Evolutionary conservation across 1,140 invertebrate species (phyloP).

Genomic region (Limonius californicus): DNA sequence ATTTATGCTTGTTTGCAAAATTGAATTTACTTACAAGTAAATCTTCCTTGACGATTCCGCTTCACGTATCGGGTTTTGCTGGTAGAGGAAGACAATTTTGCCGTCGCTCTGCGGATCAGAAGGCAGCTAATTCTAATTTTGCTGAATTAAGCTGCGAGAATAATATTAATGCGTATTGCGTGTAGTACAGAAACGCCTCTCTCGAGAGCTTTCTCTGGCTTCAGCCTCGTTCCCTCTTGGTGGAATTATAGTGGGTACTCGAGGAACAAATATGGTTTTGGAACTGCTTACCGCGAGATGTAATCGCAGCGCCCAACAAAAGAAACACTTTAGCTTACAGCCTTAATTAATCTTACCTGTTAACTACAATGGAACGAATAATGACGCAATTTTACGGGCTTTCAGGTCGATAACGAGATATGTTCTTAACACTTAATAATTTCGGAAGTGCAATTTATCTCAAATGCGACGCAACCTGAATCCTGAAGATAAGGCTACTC

Average conservation of each 20-base stretch:
- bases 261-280: not conserved
- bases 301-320: not conserved
- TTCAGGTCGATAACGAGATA: not conserved
- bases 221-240: not conserved
- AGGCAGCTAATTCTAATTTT: not conserved
- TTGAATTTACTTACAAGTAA: not conserved
- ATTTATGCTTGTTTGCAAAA: not conserved
- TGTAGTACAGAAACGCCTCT: not conserved
- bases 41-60: no score
- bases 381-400: not conserved
- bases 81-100: no score
- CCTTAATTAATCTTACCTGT: conserved; percentile 1
- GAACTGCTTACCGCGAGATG: not conserved
- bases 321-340: not conserved
- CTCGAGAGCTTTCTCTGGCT: not conserved
- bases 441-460: no score
- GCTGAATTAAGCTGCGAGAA: not conserved
- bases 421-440: not conserved
- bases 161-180: not conserved
- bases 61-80: no score
- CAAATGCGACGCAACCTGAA: no score
- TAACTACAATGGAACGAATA: not conserved
- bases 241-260: not conserved
- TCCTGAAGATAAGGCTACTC: no score
- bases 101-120: no score